Percentiles rank a stretch among this genome's conserved stretches.
Evolutionary conservation across 2,113 vertebrate genomes (phyloP).

Genomic region (Procavia capensis): DNA sequence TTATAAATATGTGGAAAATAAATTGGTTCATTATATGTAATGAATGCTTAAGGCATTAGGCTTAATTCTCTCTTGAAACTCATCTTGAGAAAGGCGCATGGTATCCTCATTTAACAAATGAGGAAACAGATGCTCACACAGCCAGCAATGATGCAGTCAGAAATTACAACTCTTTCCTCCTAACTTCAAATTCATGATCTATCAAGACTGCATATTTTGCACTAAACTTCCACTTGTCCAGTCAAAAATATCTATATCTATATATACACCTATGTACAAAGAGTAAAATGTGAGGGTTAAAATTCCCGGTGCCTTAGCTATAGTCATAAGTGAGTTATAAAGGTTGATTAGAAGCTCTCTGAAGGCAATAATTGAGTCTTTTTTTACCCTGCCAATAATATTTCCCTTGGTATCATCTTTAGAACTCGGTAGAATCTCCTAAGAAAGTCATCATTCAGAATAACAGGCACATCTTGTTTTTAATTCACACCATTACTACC

Average conservation of each 20-base stretch:
- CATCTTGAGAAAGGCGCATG: neutral
- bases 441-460: neutral
- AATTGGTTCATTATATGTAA: neutral
- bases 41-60: neutral
- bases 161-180: neutral
- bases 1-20: neutral
- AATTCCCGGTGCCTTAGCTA: neutral
- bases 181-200: neutral
- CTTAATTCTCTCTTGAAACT: neutral
- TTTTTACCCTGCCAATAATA: neutral
- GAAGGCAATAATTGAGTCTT: neutral
- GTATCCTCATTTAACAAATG: neutral
- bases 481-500: neutral
- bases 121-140: neutral
- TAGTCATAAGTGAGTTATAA: neutral
- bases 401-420: neutral
- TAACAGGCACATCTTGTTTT: neutral
- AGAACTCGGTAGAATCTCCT: neutral
- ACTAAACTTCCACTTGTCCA: neutral
- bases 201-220: neutral
- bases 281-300: neutral
- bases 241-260: neutral
- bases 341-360: neutral
- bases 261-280: no score
- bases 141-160: neutral